A percentile compares a stretch with the other conserved stretches of the same genome.
Evolutionary conservation across 2,797 vertebrate genomes (phyloP).

Genomic region (Acanthurus leucopareius): DNA sequence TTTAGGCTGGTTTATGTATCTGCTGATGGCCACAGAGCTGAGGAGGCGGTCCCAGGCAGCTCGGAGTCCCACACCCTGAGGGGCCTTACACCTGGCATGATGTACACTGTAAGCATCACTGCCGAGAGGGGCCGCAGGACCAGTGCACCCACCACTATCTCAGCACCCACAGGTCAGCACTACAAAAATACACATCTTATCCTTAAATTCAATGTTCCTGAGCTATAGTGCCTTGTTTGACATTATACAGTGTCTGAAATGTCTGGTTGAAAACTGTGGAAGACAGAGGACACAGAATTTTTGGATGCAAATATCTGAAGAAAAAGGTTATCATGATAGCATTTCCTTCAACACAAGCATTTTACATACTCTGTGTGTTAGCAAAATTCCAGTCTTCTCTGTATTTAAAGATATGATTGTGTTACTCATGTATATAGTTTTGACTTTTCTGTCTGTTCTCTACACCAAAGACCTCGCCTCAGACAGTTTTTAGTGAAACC

Average conservation of each 20-base stretch:
- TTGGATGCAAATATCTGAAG: background rate
- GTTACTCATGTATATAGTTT: background rate
- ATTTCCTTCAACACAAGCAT: slow-evolving; percentile 9
- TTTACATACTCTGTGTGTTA: background rate
- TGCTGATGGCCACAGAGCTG: slow-evolving; percentile 81
- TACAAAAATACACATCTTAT: background rate
- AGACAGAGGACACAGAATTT: background rate
- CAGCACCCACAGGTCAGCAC: slow-evolving; percentile 90
- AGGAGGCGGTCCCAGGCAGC: slow-evolving; percentile 85
- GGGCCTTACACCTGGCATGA: slow-evolving; percentile 87
- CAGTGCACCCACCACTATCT: slow-evolving; percentile 86
- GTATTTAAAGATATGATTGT: background rate
- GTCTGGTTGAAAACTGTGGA: background rate
- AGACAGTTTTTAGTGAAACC: background rate
- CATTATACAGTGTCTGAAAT: slow-evolving; percentile 6
- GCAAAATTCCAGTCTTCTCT: background rate
- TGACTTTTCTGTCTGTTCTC: background rate
- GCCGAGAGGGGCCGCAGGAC: slow-evolving; percentile 92
- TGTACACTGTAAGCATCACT: slow-evolving; percentile 90
- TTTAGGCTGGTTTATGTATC: slow-evolving; percentile 88
- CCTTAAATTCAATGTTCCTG: background rate
- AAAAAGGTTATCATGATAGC: slow-evolving; percentile 1
- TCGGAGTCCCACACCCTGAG: slow-evolving; percentile 85
- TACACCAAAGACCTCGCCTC: background rate
- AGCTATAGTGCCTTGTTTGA: background rate